Percentiles rank a stretch among this genome's conserved stretches.
Evolutionary conservation across 1,140 invertebrate genomes (phyloP).

Genomic region (Rhopalosiphum padi): DNA sequence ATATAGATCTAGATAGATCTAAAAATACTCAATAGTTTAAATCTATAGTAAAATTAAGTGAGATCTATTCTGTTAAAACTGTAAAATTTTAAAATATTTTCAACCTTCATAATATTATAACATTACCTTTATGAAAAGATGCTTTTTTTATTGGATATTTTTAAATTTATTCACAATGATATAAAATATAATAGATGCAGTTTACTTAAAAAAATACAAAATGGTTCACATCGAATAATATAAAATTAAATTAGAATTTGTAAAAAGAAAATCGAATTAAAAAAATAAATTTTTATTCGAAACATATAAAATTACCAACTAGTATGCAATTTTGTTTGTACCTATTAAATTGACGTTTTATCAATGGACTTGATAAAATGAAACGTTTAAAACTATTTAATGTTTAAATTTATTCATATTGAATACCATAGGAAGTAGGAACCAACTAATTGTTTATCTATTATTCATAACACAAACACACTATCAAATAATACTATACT

Average conservation of each 20-base stretch:
- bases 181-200: background rate
- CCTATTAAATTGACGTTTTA: background rate
- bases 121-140: background rate
- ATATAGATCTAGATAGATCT: background rate
- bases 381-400: background rate
- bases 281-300: background rate
- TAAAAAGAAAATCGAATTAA: background rate
- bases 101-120: background rate
- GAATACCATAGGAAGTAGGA: background rate
- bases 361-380: background rate
- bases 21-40: background rate
- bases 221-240: background rate
- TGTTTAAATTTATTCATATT: background rate
- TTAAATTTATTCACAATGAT: background rate
- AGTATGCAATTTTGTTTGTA: background rate
- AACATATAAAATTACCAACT: background rate
- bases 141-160: background rate
- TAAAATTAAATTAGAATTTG: no score
- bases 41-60: background rate
- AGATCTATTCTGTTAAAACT: background rate
- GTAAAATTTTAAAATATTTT: background rate
- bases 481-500: background rate
- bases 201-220: background rate
- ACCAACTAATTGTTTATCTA: background rate
- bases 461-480: conserved; percentile 8